Evolutionary conservation across 2,113 vertebrate species (phyloP).

Genomic region (Nettapus auritus): DNA sequence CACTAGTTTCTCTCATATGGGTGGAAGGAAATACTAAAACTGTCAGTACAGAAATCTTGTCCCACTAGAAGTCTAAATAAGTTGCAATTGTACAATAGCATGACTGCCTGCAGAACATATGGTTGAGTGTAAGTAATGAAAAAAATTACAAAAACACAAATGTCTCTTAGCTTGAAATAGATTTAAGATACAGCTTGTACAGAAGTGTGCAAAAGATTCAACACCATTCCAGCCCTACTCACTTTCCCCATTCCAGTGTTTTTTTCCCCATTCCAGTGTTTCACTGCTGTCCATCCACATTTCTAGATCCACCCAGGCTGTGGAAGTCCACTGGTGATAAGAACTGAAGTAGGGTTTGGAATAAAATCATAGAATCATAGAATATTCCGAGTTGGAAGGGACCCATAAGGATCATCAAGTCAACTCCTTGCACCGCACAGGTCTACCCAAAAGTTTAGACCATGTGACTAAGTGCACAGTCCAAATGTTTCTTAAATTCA

Average conservation of each 20-base stretch:
- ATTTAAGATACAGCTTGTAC: not conserved
- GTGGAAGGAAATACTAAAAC: not conserved
- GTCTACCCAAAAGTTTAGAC: too few species aligned
- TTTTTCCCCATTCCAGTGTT: not conserved
- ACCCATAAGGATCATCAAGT: too few species aligned
- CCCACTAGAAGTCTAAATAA: not conserved
- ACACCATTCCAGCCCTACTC: not conserved
- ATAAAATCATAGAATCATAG: too few species aligned
- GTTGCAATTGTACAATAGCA: not conserved
- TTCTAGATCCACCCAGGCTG: not conserved
- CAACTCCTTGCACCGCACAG: too few species aligned
- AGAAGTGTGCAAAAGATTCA: not conserved
- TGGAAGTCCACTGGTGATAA: too few species aligned
- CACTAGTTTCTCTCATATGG: not conserved
- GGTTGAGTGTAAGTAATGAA: not conserved
- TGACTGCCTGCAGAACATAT: not conserved
- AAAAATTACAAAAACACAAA: not conserved
- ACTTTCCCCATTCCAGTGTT: not conserved
- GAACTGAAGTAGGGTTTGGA: not conserved
- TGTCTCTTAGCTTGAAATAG: not conserved
- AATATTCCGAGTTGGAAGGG: too few species aligned
- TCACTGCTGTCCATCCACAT: not conserved
- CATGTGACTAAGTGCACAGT: too few species aligned
- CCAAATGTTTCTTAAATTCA: too few species aligned
- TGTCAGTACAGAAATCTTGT: not conserved